Base-by-base conservation (phyloP, 2,888 invertebrate species). In the Adelphocoris suturalis region DNA sequence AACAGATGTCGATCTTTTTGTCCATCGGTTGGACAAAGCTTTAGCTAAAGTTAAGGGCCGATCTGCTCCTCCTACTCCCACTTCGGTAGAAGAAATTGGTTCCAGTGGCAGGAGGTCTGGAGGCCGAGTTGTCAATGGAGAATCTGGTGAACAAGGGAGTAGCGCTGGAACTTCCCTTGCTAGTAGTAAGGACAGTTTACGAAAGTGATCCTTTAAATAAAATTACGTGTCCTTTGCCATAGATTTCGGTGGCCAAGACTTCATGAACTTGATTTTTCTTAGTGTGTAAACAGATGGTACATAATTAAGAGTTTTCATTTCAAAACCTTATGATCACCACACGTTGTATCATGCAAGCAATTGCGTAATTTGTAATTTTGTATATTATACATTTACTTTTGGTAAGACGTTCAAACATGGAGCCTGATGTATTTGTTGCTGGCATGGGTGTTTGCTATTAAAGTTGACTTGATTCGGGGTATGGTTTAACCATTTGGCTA, bases 1-100 rank as follows among this genome's bases (percentile, higher is more conserved):
- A 91, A 92, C 93, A 3, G 97, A 97, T 92, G 95, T 97, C n/a
- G 96, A 96, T 92, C 93, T 94, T 28, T 97, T 97, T 93, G 94
- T 96, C 82, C 94, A 94, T 91, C 94, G 96, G 92, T 93, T 97
- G 82, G 94, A 95, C 90, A 95, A 96, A 93, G 95, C 95, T 86
- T 92, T 95, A 14, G 92, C 92, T 1, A 94, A 94, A 91, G 92
- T 93, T 78, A 93, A 93, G 91, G 92, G 93, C 23, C 92, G 92
- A 81, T 92, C 92, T 47, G 92, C 92, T 14, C 92, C 93, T 46
- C 92, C 92, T 0, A 93, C 93, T n/a, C 93, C 93, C 13, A 93
- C 93, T 82, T 92, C 92, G 12, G 92, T 92, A n/a, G 93, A 93
- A 91, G 93, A 93, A 90, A 91, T 92, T 85, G 92, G 92, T 37